These are phyloP conservation scores for Anas bahamensis DNA, from an alignment of 2,797 vertebrate genomes.

Conservation along the genomic window DNA sequence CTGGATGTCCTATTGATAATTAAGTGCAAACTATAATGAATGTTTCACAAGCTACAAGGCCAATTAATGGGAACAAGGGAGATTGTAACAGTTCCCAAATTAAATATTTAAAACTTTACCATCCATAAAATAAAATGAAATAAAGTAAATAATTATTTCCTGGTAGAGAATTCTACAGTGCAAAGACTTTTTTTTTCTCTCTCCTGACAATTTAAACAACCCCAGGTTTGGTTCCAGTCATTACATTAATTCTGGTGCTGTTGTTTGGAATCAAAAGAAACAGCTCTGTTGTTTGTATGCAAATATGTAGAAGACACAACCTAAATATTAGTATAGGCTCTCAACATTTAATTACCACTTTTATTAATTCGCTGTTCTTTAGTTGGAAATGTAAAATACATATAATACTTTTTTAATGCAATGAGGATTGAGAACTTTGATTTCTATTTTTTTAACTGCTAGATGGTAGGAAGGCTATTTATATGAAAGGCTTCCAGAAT, in stretches of 20 bases:
- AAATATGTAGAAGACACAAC: neutral
- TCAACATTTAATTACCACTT: neutral
- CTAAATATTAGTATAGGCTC: neutral
- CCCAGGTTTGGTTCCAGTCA: neutral
- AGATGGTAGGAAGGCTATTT: neutral
- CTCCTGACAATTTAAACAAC: neutral
- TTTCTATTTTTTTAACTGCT: neutral
- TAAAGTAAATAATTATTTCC: neutral
- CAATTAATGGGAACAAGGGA: neutral
- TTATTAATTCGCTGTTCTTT: neutral
- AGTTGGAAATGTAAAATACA: neutral
- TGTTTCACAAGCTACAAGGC: neutral
- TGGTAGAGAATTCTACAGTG: neutral
- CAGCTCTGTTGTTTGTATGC: neutral
- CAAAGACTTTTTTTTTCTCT: neutral
- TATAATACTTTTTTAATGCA: neutral
- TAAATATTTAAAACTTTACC: neutral
- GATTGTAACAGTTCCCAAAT: neutral
- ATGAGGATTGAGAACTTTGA: neutral
- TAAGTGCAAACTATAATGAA: neutral
- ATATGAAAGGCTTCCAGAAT: neutral
- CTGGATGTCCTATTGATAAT: neutral
- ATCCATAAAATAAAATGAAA: neutral
- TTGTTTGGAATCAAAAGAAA: conserved; percentile 9
- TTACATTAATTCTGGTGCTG: neutral